Conservation (phyloP, 2,888 invertebrate species). For the Bugula neritina region DNA sequence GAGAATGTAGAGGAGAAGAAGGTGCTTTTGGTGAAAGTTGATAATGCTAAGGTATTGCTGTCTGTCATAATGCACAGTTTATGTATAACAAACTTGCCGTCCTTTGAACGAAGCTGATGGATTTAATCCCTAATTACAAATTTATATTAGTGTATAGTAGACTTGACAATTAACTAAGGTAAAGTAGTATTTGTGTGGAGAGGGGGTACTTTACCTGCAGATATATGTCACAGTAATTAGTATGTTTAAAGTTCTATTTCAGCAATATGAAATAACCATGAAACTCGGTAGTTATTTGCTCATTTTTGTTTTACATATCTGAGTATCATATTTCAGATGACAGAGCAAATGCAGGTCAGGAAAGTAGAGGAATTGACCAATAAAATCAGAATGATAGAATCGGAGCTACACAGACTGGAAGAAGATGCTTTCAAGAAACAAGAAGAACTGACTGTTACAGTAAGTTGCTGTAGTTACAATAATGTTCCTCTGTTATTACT, state of each 20-base stretch:
- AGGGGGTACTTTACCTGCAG: no score
- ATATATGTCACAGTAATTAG: no score
- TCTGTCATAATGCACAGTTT: background rate
- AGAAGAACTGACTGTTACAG: constrained; percentile 1
- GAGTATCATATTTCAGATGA: background rate
- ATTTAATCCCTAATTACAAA: no score
- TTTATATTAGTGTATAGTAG: no score
- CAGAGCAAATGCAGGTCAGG: constrained; percentile 12
- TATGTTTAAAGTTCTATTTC: no score
- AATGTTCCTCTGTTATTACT: no score
- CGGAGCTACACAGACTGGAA: constrained; percentile 13
- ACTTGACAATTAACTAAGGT: no score
- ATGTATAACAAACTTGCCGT: no score
- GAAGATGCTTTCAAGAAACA: constrained; percentile 21
- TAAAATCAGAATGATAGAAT: constrained; percentile 23
- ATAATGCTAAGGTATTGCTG: constrained; percentile 39
- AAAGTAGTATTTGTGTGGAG: no score
- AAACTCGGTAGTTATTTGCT: background rate
- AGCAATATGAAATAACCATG: no score
- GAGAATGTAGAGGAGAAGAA: constrained; percentile 45
- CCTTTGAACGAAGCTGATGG: no score
- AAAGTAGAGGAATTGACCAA: constrained; percentile 28
- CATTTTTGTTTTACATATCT: background rate
- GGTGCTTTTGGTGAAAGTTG: constrained; percentile 43
- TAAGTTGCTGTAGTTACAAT: constrained; percentile 21